Percentiles rank a stretch among this genome's conserved stretches.
Evolutionary conservation across 2,888 invertebrate genomes (phyloP).

Genomic region (Patella ulyssiponensis): DNA sequence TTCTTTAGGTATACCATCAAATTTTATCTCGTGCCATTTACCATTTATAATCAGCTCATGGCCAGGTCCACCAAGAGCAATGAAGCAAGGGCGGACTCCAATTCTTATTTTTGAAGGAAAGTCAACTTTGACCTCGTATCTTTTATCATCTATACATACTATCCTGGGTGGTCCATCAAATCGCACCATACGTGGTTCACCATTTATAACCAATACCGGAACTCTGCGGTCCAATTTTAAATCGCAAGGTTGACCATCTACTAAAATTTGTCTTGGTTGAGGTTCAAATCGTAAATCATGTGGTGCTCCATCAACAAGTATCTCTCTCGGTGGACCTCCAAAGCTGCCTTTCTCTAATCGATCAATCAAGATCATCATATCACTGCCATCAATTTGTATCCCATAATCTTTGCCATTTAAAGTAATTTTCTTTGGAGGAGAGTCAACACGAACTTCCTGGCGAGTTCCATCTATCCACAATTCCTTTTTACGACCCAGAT

Average conservation of each 20-base stretch:
- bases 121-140: conserved; percentile 73
- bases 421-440: conserved; percentile 76
- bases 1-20: conserved; percentile 88
- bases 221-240: conserved; percentile 60
- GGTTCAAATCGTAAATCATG: conserved; percentile 85
- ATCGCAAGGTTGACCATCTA: conserved; percentile 73
- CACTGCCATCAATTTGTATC: conserved; percentile 85
- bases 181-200: conserved; percentile 78
- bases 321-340: conserved; percentile 86
- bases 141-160: conserved; percentile 88
- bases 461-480: conserved; percentile 68
- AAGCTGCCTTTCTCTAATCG: conserved; percentile 80
- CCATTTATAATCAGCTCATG: conserved; percentile 71
- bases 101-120: conserved; percentile 74
- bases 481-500: conserved; percentile 60
- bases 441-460: conserved; percentile 66
- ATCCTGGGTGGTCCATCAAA: conserved; percentile 94
- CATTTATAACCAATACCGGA: conserved; percentile 71
- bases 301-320: conserved; percentile 84
- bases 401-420: conserved; percentile 87
- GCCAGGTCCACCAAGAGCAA: conserved; percentile 71
- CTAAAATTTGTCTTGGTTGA: conserved; percentile 92
- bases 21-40: conserved; percentile 83
- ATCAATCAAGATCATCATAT: conserved; percentile 86
- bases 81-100: conserved; percentile 57